Base-by-base conservation (phyloP, 2,797 vertebrate species). In the Parauchenoglanis punctatus region DNA sequence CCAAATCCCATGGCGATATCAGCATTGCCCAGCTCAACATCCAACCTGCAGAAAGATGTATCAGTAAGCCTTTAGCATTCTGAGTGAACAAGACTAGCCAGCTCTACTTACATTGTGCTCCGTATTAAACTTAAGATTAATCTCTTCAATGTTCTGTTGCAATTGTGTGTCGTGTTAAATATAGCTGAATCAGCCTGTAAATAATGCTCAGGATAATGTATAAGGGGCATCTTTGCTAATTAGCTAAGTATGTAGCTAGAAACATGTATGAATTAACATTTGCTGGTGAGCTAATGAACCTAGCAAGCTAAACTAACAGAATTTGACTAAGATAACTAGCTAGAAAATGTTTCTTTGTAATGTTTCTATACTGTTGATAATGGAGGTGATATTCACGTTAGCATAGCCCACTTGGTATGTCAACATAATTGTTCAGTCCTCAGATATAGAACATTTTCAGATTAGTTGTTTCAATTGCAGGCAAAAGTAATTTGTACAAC, bases 391-490 rank as follows among this genome's bases (percentile, higher is more conserved):
- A n/a, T 28, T 54, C 15, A 76, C 49, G 15, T 75, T 23, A 52
- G 5, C 2, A 1, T 17, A 7, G 7, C 15, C 18, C 15, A 54
- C 15, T 54, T 54, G 7, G 1, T 18, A 54, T 8, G 7, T 77
- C 18, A 18, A 56, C n/a, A 31, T 56, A 77, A 54, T 31, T 77
- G n/a, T 77, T 54, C 75, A 35, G 76, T 59, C 31, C 20, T 25
- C 31, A 44, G 35, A 44, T 46, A 61, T 44, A 17, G 58, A 61
- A 61, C n/a, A 23, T 81, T 11, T 40, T 25, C 11, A 8, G 54
- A 80, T 80, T 78, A 78, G 78, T 44, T 44, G 31, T 81, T 31
- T 40, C 56, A 56, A 49, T 25, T 40, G 54, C 40, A 81, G 23
- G 23, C 56, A 54, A 54, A 46, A 35, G 49, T 56, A 56, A 5